Conservation (phyloP, 2,113 vertebrate species). For the Brachypodius melanocephalos region DNA sequence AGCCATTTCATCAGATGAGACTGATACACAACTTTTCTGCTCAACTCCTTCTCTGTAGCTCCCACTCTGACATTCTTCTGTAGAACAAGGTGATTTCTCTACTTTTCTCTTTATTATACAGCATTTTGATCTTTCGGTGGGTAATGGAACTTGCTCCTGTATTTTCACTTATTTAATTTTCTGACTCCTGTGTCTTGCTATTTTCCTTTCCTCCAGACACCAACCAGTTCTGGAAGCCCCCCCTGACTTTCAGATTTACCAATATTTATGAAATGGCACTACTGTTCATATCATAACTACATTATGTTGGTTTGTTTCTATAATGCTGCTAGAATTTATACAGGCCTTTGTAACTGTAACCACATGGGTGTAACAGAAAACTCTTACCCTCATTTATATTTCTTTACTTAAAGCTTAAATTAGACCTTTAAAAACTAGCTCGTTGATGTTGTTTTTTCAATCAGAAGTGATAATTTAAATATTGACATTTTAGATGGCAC, state of each 20-base stretch:
- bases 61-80: neutral
- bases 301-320: neutral
- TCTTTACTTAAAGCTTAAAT: constrained; percentile 37
- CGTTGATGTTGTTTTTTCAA: constrained; percentile 27
- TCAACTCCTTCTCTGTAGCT: neutral
- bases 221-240: neutral
- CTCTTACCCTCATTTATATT: neutral
- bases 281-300: neutral
- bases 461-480: constrained; percentile 58
- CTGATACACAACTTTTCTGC: neutral
- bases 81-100: neutral
- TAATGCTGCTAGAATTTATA: neutral
- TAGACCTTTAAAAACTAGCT: constrained; percentile 17
- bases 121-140: neutral
- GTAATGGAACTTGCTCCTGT: neutral
- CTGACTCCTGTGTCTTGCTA: neutral
- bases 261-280: neutral
- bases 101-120: neutral
- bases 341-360: neutral
- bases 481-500: constrained; percentile 63
- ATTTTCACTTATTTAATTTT: neutral
- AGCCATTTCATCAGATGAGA: constrained; percentile 5
- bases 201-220: neutral
- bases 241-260: neutral
- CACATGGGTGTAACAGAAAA: neutral